Base-by-base conservation (phyloP, 2,113 vertebrate genomes). In the Cryptoleucopteryx plumbea region DNA sequence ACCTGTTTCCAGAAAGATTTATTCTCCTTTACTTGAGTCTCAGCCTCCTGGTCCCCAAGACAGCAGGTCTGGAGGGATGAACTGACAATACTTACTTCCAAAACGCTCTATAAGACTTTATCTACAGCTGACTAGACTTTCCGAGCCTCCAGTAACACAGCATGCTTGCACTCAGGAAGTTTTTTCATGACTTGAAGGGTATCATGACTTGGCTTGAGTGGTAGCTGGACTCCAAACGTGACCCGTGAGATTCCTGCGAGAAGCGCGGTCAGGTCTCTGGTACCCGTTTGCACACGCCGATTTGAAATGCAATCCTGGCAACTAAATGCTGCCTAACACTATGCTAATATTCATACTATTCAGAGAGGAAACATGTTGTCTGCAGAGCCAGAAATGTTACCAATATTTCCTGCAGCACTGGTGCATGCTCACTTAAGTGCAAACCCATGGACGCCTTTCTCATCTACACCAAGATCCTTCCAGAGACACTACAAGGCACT, bases 231-330 rank as follows among this genome's bases (percentile, higher is more conserved):
- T 42, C 34, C 34, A 84, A 56, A 77, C 1, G 10, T 10, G 55
- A 63, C 43, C 26, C 34, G 20, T 65, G 19, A 52, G 38, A 79
- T 63, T 90, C 23, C 53, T 47, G 32, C 3, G 17, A 74, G 29
- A 55, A 48, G 45, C 2, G 1, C 0, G 0, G 40, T 17, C 71
- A 68, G 10, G 43, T 56, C 58, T 22, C 8, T 1, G 2, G 19
- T 19, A 80, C 4, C 21, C 7, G 2, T 83, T 66, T n/a, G 20
- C 32, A 55, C 14, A 70, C 13, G 23, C 2, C 10, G 3, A 1
- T 45, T 55, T 66, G 43, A 86, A 88, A 73, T 29, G 23, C 2
- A 16, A 16, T 48, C 23, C 48, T 58, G 38, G 62, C 52, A 72
- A 25, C 8, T 63, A 83, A 84, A 61, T 18, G 26, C 59, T 89